A percentile compares a stretch with the other conserved stretches of the same genome.
These are phyloP conservation scores for Onychomys arenicola DNA, from an alignment of 2,797 vertebrate genomes.

Conservation along the genomic window DNA sequence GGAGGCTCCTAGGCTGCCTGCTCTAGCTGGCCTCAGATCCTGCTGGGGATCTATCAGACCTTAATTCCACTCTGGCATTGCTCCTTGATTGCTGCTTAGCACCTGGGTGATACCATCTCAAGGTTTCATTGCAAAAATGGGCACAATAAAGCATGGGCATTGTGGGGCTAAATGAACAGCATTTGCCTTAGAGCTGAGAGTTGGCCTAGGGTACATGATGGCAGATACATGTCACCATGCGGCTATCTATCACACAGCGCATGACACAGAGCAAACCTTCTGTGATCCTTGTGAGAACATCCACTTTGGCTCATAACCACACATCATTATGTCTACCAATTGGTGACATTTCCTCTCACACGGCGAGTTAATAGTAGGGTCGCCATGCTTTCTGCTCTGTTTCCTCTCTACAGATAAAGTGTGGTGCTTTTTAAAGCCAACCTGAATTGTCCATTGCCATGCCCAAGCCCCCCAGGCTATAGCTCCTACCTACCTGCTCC, in stretches of 20 bases:
- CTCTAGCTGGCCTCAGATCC: neutral
- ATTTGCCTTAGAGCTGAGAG: neutral
- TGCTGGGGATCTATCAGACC: neutral
- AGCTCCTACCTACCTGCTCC: neutral
- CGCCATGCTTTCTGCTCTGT: neutral
- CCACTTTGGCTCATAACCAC: neutral
- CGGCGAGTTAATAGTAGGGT: neutral
- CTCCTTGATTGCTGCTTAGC: neutral
- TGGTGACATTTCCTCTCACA: neutral
- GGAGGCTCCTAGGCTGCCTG: neutral
- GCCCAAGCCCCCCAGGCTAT: neutral
- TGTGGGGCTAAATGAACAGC: neutral
- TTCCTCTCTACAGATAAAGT: neutral
- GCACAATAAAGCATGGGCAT: neutral
- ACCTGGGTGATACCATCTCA: accelerated
- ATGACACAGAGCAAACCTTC: neutral
- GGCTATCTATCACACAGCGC: neutral
- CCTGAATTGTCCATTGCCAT: neutral
- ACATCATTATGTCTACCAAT: neutral
- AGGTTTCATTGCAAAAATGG: neutral
- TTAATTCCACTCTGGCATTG: neutral
- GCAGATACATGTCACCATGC: neutral
- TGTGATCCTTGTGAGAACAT: neutral
- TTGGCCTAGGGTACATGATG: too few species aligned
- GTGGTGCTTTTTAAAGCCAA: neutral